These are phyloP conservation scores for Epizoanthus scotinus DNA, from an alignment of 92 coral and sea anemone genomes.

Conservation along the genomic window DNA sequence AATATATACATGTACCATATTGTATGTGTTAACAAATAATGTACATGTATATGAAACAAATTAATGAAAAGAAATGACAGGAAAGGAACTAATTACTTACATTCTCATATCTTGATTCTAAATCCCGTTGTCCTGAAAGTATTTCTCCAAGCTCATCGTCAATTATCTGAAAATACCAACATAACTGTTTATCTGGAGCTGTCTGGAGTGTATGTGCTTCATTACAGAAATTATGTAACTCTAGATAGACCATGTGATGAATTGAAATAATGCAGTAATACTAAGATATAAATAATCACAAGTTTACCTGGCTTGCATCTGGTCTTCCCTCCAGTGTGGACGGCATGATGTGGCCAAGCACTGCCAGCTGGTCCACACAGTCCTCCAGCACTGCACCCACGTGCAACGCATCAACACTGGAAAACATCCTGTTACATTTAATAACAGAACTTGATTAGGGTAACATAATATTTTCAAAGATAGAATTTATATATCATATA, in stretches of 20 bases:
- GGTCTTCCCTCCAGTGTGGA: slow-evolving; percentile 81
- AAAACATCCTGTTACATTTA: slow-evolving; percentile 56
- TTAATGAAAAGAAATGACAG: no score
- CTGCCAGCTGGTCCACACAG: slow-evolving; percentile 94
- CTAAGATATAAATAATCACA: no score
- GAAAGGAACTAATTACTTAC: slow-evolving; percentile 54
- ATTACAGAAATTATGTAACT: no score
- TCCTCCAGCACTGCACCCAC: slow-evolving; percentile 92
- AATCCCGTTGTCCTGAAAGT: slow-evolving; percentile 85
- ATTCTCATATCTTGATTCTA: slow-evolving; percentile 85
- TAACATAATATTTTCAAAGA: background rate
- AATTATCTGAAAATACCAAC: slow-evolving; percentile 69
- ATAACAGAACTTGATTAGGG: background rate
- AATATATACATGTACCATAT: no score
- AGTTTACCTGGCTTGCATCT: slow-evolving; percentile 77
- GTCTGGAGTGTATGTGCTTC: no score
- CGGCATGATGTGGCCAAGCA: slow-evolving; percentile 97
- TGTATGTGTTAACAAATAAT: no score
- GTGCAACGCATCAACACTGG: slow-evolving; percentile 89
- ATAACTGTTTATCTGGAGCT: background rate
- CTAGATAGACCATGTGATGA: no score
- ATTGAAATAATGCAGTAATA: no score
- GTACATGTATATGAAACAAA: no score
- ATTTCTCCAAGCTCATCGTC: slow-evolving; percentile 93
- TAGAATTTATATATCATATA: no score